Base-by-base conservation (phyloP, 2,113 vertebrate species). In the Thryonomys swinderianus region DNA sequence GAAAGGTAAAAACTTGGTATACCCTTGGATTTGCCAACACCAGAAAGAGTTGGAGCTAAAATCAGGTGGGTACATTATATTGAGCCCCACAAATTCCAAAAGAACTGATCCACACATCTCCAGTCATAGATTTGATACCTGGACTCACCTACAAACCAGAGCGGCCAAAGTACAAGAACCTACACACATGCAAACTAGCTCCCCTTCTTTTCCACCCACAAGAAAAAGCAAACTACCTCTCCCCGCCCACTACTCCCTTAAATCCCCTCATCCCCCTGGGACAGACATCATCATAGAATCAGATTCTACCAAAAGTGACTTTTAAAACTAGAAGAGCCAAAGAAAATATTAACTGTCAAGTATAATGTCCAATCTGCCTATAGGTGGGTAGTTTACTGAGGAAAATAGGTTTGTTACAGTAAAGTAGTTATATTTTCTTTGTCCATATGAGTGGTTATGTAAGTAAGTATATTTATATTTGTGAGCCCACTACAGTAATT, bases 401-500 rank as follows among this genome's bases (percentile, higher is more conserved):
- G 27, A 79, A 86, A 83, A 62, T 3, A 81, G 34, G 40, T 40
- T 32, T 25, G 51, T 73, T 62, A 10, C 0, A 34, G 37, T 59
- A 84, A 90, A 85, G 9, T 87, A 76, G n/a, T 8, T 69, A 37
- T 25, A 90, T 84, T 27, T 85, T 92, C 37, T 88, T 32, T 71
- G 53, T 34, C 71, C 25, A 80, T n/a, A 34, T 62, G 25, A 80
- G 6, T 42, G 45, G 62, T 27, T 82, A 79, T 32, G 0, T 48
- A 78, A 67, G 40, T 53, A 80, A 67, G 40, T 61, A 80, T 69
- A 81, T 45, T 17, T 51, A 74, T 69, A 81, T 45, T 17, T 59
- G 55, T 86, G 61, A 93, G 51, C 30, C 6, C 12, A 32, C 7
- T 59, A 34, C 10, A 69, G 34, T 64, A 78, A 51, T 57, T 55